Percentiles rank a stretch among this genome's conserved stretches.
Conservation (phyloP, 2,113 vertebrate species). For the Gymnorhina tibicen region DNA sequence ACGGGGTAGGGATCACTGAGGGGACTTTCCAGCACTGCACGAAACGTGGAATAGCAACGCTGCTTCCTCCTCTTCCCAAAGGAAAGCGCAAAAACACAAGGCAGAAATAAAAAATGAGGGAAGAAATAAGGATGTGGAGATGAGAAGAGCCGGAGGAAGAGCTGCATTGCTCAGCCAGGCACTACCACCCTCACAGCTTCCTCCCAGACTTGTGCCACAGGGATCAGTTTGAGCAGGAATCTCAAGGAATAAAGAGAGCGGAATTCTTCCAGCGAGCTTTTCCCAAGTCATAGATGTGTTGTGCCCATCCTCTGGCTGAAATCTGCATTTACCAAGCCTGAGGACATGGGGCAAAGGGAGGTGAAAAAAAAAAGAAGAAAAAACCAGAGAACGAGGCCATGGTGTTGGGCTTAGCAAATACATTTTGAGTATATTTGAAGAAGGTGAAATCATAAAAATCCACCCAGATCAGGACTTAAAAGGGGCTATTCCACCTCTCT, state of each 20-base stretch:
- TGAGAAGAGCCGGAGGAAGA: not conserved
- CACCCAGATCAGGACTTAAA: not conserved
- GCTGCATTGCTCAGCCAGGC: not conserved
- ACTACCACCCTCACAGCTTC: not conserved
- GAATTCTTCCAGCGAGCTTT: not conserved
- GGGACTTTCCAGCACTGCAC: not conserved
- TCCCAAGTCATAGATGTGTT: not conserved
- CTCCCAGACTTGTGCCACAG: not conserved
- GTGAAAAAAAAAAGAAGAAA: not conserved
- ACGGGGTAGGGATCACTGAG: not conserved
- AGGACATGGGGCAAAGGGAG: not conserved
- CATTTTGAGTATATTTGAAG: not conserved
- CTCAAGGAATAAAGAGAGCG: not conserved
- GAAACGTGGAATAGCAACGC: not conserved
- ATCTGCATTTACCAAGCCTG: not conserved
- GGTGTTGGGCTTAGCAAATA: not conserved
- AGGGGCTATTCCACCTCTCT: not conserved
- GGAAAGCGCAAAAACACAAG: not conserved
- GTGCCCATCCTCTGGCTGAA: not conserved
- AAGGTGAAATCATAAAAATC: not conserved
- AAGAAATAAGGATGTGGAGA: not conserved
- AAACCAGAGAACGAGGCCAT: not conserved
- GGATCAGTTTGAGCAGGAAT: not conserved
- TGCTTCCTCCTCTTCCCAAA: not conserved
- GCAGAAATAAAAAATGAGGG: not conserved